Evolutionary conservation across 2,113 vertebrate species (phyloP), one percentile per base, ranked within the genome.

Genomic region (Rissa tridactyla): DNA sequence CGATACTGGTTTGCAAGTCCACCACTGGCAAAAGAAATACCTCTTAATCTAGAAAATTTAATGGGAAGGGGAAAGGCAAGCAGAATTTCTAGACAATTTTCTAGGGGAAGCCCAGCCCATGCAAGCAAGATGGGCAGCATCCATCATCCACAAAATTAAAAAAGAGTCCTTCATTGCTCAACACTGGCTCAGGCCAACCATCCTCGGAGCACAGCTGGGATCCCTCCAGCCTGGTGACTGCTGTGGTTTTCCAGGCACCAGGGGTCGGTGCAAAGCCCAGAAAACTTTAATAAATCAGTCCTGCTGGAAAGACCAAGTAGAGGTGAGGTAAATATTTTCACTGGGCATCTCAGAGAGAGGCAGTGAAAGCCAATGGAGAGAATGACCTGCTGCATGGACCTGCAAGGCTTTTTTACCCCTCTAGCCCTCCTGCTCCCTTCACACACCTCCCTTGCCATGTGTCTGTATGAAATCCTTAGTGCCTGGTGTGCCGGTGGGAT

Each of bases 141-240:
- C 60, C n/a, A 34, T 34, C 46, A 57, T 12, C 11, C 58, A 58
- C 46, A n/a, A 44, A 52, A 79, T 65, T 51, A n/a, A 58, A 49
- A 49, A 46, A 25, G 16, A 66, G 40, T 27, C 51, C 30, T 62
- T 32, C 25, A 29, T 26, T 42, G 30, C 17, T 81, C 52, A 78
- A 3, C 29, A 42, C 0, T 0, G 15, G 17, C 4, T 55, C 51
- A 60, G 51, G 51, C 9, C 27, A 58, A 7, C 17, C 10, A 5
- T 1, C 3, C 5, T 23, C 15, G 30, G 16, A 58, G 18, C 32
- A 52, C 4, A 84, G 18, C 20, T 23, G 8, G 44, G 40, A 36
- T 40, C 0, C 0, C 29, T 93, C 46, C 69, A 78, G 20, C 23
- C 51, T 78, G 64, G 55, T 34, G 82, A 34, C 29, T 78, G 46